Conservation (phyloP, 1,140 invertebrate genomes). For the Drosophila neocordata region DNA sequence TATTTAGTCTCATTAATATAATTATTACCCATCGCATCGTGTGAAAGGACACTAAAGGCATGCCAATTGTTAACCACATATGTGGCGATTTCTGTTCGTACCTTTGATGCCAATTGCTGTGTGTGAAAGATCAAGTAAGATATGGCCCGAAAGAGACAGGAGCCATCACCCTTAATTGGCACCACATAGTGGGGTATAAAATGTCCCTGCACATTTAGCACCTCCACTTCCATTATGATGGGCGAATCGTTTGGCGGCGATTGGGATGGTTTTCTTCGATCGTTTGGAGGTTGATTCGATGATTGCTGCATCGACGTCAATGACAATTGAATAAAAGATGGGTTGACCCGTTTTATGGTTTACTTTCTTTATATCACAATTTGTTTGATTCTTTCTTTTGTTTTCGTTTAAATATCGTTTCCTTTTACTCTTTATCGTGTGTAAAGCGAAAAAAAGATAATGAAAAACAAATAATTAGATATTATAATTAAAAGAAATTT, state of each 20-base stretch:
- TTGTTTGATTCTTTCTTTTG: no score
- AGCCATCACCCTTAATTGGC: conserved; percentile 15
- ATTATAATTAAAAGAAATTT: no score
- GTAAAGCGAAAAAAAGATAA: no score
- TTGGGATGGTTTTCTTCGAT: background rate
- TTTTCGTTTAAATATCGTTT: no score
- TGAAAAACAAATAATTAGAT: no score
- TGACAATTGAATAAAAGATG: no score
- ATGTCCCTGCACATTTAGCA: conserved; percentile 2
- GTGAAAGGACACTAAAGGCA: background rate
- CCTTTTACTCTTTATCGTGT: no score
- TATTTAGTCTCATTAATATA: conserved; percentile 2
- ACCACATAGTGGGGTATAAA: conserved; percentile 18
- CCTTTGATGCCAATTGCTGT: background rate
- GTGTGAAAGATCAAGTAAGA: conserved; percentile 16
- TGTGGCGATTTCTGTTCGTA: background rate
- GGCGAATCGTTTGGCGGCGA: background rate
- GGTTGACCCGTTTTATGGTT: no score
- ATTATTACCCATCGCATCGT: conserved; percentile 12
- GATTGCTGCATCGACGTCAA: background rate
- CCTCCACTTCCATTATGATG: conserved; percentile 8
- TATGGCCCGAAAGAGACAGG: conserved; percentile 14
- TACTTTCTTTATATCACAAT: no score
- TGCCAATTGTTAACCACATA: conserved; percentile 18
- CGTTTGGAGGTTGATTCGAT: background rate